Percentiles rank a stretch among this genome's conserved stretches.
Evolutionary conservation across 2,113 vertebrate genomes (phyloP).

Genomic region (Cyprinodon variegatus): DNA sequence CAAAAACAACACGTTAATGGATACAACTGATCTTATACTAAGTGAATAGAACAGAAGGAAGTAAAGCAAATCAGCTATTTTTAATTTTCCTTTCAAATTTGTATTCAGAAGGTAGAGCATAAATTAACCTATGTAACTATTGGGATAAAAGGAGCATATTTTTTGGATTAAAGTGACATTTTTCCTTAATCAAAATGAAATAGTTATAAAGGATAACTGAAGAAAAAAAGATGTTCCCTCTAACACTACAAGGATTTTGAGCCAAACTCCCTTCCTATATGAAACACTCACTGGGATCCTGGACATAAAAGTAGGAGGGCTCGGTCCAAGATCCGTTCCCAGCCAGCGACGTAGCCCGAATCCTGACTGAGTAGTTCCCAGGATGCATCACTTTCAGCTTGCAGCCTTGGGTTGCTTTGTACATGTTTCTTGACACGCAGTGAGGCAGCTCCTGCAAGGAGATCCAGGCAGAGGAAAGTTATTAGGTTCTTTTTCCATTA

Average conservation of each 20-base stretch:
- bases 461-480: neutral
- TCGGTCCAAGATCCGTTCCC: conserved; percentile 97
- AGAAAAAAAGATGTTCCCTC: neutral
- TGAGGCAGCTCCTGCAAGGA: conserved; percentile 82
- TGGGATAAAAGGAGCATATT: no score
- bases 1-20: no score
- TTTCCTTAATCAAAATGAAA: no score
- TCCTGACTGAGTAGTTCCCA: conserved; percentile 90
- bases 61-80: no score
- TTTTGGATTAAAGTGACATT: no score
- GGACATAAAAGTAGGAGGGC: conserved; percentile 86
- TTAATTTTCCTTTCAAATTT: no score
- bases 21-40: no score
- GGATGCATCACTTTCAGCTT: conserved; percentile 86
- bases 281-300: conserved; percentile 83
- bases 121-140: no score
- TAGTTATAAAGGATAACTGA: no score
- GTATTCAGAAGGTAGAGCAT: no score
- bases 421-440: conserved; percentile 91
- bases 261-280: neutral
- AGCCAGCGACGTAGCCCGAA: conserved; percentile 92
- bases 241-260: neutral
- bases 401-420: conserved; percentile 80
- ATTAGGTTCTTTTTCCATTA: neutral
- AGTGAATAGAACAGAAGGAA: no score